phyloP scores from a whole-genome alignment of 2,113 vertebrate species.

The Callorhinus ursinus region DNA sequence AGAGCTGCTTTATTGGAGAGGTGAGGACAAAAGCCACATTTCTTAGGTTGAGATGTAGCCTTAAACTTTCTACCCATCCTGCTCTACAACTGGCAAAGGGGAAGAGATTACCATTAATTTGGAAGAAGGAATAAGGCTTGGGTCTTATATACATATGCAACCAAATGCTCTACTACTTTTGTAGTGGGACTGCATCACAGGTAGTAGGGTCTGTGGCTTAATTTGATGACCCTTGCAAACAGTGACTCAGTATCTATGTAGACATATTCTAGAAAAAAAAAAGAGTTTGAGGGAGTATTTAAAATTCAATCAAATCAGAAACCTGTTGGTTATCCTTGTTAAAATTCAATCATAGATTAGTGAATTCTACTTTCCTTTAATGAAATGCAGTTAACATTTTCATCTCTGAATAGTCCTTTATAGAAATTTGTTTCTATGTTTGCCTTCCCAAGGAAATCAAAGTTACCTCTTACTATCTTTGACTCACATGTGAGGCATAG shows the following conservation, averaged over 20 bases:
- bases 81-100: neutral
- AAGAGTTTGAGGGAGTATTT: conserved; percentile 25
- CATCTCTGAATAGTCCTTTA: conserved; percentile 31
- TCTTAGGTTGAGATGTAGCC: neutral
- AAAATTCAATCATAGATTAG: conserved; percentile 45
- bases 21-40: neutral
- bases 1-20: neutral
- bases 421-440: conserved; percentile 9
- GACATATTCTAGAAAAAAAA: conserved; percentile 18
- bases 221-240: neutral
- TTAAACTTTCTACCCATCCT: neutral
- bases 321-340: neutral
- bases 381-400: conserved; percentile 57
- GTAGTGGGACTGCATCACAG: neutral
- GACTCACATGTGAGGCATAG: neutral
- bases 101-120: neutral
- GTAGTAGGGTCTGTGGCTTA: neutral
- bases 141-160: neutral
- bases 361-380: conserved; percentile 39
- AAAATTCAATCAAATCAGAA: conserved; percentile 24
- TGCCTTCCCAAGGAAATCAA: conserved; percentile 40
- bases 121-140: neutral
- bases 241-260: neutral
- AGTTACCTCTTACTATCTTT: conserved; percentile 50
- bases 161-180: neutral